These are phyloP conservation scores for Takifugu bimaculatus DNA, from an alignment of 2,113 vertebrate species.

Conservation along the genomic window DNA sequence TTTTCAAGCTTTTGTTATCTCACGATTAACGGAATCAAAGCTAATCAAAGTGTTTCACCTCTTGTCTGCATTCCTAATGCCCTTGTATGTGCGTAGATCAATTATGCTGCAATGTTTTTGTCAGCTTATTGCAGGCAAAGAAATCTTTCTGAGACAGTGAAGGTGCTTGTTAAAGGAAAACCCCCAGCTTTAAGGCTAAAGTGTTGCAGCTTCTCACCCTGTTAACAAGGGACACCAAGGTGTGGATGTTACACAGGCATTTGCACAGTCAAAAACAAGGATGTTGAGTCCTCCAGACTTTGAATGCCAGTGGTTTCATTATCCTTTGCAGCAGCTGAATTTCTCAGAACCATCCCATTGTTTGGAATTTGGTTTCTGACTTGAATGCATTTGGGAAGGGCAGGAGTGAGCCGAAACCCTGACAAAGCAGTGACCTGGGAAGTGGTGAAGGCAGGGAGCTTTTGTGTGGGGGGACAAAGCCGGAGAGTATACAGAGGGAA, in stretches of 20 bases:
- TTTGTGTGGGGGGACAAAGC: conserved; percentile 76
- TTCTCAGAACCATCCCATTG: conserved; percentile 8
- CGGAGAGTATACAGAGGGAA: conserved; percentile 55
- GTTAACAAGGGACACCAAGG: neutral
- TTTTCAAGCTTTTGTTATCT: no score
- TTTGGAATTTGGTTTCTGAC: conserved; percentile 47
- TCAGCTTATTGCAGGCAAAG: no score
- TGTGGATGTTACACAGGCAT: neutral
- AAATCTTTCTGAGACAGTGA: no score
- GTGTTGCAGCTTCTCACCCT: neutral
- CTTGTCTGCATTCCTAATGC: no score
- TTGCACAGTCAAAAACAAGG: neutral
- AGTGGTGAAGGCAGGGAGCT: conserved; percentile 77
- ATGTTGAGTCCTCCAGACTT: neutral
- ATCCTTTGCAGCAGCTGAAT: conserved; percentile 17
- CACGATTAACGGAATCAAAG: no score
- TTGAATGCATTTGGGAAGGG: conserved; percentile 53
- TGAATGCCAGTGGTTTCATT: neutral
- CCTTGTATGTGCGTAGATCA: no score
- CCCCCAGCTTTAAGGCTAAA: no score
- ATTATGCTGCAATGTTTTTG: no score
- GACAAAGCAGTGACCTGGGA: conserved; percentile 78
- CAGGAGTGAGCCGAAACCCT: conserved; percentile 60
- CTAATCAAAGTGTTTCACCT: no score
- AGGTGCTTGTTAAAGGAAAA: no score